These are phyloP conservation scores for Elgaria multicarinata DNA, from an alignment of 2,113 vertebrate genomes.

Conservation along the genomic window DNA sequence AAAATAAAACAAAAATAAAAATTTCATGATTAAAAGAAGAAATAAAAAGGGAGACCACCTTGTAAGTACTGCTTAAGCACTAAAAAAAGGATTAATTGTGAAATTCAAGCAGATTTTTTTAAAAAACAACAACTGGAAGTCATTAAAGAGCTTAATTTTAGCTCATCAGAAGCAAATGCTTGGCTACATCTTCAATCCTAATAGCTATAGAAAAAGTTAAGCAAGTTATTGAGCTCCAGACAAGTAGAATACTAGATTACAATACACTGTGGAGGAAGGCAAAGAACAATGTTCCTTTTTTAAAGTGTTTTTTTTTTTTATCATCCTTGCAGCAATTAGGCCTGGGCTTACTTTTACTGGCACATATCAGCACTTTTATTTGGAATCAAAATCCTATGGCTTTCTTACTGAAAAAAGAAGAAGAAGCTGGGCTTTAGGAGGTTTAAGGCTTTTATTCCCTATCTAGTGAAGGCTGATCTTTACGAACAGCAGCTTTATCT, in stretches of 20 bases:
- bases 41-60: no score
- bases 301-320: slow-evolving; percentile 38
- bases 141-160: slow-evolving; percentile 12
- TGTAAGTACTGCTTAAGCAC: no score
- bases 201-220: slow-evolving; percentile 12
- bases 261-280: slow-evolving; percentile 4
- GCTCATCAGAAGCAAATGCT: slow-evolving; percentile 47
- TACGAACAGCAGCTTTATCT: slow-evolving; percentile 18
- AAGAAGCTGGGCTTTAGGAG: neutral
- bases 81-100: no score
- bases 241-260: slow-evolving; percentile 41
- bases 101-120: no score
- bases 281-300: slow-evolving; percentile 27
- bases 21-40: no score
- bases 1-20: no score
- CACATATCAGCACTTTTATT: neutral
- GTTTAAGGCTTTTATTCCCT: slow-evolving; percentile 28
- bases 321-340: slow-evolving; percentile 39
- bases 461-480: neutral
- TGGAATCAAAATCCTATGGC: neutral
- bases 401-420: neutral
- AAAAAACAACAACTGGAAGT: neutral
- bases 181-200: slow-evolving; percentile 34
- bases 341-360: slow-evolving; percentile 20
- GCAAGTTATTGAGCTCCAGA: slow-evolving; percentile 21